phyloP scores from a whole-genome alignment of 30 jellyfish, hydroid and myxozoan species.

The Nemopilema nomurai region DNA sequence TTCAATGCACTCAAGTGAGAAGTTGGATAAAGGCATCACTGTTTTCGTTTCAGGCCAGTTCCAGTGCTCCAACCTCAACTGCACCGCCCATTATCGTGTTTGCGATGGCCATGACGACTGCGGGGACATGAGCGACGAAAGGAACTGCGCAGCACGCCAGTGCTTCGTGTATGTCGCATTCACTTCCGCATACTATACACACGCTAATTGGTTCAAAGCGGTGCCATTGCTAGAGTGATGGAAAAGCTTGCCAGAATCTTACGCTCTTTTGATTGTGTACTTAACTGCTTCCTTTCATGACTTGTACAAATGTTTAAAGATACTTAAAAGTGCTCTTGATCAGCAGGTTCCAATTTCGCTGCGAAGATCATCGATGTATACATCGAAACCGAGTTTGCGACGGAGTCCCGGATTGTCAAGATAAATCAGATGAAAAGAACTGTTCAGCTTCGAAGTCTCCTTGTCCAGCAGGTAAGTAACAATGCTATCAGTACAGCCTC shows the following conservation, averaged over 20 bases:
- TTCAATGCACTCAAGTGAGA: too few relatives aligned
- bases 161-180: constrained; percentile 90
- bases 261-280: background rate
- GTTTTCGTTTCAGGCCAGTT: constrained; percentile 65
- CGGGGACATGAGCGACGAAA: constrained; percentile 95
- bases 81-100: constrained; percentile 85
- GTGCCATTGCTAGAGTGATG: too few relatives aligned
- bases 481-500: background rate
- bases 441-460: constrained; percentile 53
- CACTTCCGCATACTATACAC: too few relatives aligned
- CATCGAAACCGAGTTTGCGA: constrained; percentile 79
- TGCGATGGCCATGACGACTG: constrained; percentile 99
- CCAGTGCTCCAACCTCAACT: constrained; percentile 80
- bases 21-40: background rate
- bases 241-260: too few relatives aligned
- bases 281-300: background rate
- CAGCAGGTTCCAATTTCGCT: constrained; percentile 85
- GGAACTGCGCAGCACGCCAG: constrained; percentile 80
- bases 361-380: constrained; percentile 82
- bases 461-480: constrained; percentile 69
- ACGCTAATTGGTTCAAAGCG: too few relatives aligned
- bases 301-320: background rate
- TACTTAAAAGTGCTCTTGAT: background rate
- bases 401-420: constrained; percentile 79
- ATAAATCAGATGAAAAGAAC: constrained; percentile 83